A percentile compares a stretch with the other conserved stretches of the same genome.
These are phyloP conservation scores for Andrena haemorrhoa DNA, from an alignment of 2,888 invertebrate species.

Conservation along the genomic window DNA sequence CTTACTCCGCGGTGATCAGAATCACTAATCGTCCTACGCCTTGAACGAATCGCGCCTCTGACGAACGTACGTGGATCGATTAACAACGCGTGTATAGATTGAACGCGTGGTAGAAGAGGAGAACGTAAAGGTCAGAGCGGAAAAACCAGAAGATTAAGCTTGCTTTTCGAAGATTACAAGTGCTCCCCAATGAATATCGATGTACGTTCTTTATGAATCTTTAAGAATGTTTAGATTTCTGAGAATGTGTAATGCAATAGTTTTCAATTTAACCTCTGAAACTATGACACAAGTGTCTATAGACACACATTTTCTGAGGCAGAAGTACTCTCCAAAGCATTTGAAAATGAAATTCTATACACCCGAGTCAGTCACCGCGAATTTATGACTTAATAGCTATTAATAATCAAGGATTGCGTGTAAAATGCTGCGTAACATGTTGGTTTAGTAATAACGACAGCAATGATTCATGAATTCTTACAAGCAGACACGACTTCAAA, in stretches of 20 bases:
- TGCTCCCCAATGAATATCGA: not conserved
- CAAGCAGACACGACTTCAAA: not conserved
- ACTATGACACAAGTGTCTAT: no score
- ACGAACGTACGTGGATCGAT: constrained; percentile 41
- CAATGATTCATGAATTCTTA: not conserved
- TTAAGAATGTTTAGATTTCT: no score
- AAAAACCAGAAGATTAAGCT: not conserved
- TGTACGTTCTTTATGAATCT: not conserved
- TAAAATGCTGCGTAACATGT: not conserved
- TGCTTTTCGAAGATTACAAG: not conserved
- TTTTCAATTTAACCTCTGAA: no score
- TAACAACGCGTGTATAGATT: constrained; percentile 10
- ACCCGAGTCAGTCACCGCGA: not conserved
- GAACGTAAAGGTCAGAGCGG: not conserved
- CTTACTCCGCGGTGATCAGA: constrained; percentile 76
- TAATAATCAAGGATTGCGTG: not conserved
- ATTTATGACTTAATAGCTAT: not conserved
- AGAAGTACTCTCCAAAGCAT: not conserved
- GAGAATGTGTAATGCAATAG: no score
- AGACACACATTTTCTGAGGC: no score
- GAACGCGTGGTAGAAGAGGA: not conserved
- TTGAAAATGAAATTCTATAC: not conserved
- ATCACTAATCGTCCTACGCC: constrained; percentile 74
- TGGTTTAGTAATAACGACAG: not conserved
- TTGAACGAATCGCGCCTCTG: constrained; percentile 43